Evolutionary conservation across 2,797 vertebrate species (phyloP).

Genomic region (Thripadectes ignobilis): DNA sequence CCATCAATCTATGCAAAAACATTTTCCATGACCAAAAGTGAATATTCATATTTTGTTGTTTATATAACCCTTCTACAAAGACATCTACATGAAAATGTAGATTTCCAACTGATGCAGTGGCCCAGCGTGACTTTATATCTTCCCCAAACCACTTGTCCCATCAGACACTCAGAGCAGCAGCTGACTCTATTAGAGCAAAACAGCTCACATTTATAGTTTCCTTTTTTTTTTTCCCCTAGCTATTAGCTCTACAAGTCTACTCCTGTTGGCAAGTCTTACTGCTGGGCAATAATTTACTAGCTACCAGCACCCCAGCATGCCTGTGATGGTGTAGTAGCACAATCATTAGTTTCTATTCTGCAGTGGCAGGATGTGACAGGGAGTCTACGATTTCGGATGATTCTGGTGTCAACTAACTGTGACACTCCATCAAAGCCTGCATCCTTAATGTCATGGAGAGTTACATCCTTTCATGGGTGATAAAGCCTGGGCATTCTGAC

Average conservation of each 20-base stretch:
- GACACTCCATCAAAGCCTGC: conserved; percentile 79
- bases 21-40: neutral
- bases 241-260: conserved; percentile 45
- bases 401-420: conserved; percentile 82
- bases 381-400: conserved; percentile 73
- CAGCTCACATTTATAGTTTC: neutral
- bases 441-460: conserved; percentile 79
- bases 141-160: conserved; percentile 15
- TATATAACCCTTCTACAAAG: neutral
- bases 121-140: neutral
- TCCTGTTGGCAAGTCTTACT: conserved; percentile 33
- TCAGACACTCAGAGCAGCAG: conserved; percentile 9
- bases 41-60: neutral
- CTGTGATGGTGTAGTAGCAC: conserved; percentile 60
- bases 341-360: conserved; percentile 74
- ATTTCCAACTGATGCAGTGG: neutral
- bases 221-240: neutral
- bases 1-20: neutral
- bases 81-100: neutral
- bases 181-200: neutral
- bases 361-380: conserved; percentile 76
- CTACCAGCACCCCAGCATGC: conserved; percentile 53
- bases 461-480: conserved; percentile 78
- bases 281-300: conserved; percentile 62
- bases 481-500: conserved; percentile 76